Evolutionary conservation across 1,140 invertebrate genomes (phyloP), one percentile per base, ranked within the genome.

Genomic region (Tetramorium simillimum): DNA sequence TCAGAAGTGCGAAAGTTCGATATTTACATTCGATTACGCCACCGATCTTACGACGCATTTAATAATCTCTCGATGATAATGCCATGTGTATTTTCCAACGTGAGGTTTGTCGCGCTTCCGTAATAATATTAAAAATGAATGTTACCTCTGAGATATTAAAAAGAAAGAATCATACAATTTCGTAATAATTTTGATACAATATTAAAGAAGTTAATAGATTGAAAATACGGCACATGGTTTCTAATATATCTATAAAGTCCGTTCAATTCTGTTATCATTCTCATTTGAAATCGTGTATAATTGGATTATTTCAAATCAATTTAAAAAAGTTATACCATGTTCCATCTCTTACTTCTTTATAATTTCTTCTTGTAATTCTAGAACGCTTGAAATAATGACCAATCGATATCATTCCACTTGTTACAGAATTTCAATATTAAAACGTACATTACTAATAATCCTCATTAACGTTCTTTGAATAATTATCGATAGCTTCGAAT

Each of bases 351-450:
- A 58, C 14, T 24, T 16, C 14, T 24, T 16, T 40, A 28, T 12
- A 24, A 75, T 24, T 75, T 76, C 3, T 76, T 43, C 33, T 43
- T 56, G 14, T 58, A 58, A 56, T 58, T 58, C 18, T 40, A 28
- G 14, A 76, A 40, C 33, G n/a, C 51, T 58, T 76, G 14, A 76
- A 78, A 63, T 77, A 77, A 33, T 75, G 49, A 21, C 6, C 72
- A 37, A 63, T 63, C 43, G 40, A 46, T 49, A 33, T 14, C 40
- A 77, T 21, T 37, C 58, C 58, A 77, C 56, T 60, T 60, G 21
- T 63, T 65, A 33, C n/a, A 49, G 12, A 78, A 78, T 78, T 78
- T 65, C 43, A 65, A 78, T 78, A 78, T 63, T 46, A 46, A 60
- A 77, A 78, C 12, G 24, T 63, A 33, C 56, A 43, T 46, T 65